Percentiles rank a stretch among this genome's conserved stretches.
Evolutionary conservation across 2,888 invertebrate genomes (phyloP).

Genomic region (Onthophagus sagittarius): DNA sequence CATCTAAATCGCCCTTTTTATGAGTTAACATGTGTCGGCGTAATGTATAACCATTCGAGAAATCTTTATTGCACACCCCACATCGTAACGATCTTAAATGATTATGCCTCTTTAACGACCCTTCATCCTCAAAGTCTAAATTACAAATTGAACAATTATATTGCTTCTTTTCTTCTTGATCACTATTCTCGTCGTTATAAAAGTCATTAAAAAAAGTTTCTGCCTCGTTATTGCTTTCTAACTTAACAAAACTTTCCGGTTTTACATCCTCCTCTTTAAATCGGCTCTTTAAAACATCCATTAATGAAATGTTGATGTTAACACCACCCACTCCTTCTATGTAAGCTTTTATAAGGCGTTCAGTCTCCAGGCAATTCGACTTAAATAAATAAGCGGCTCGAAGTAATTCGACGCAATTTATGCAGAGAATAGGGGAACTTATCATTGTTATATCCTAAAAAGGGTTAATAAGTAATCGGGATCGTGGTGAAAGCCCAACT

Average conservation of each 20-base stretch:
- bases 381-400: not conserved
- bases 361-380: not conserved
- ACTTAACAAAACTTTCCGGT: not conserved
- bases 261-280: not conserved
- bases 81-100: not conserved
- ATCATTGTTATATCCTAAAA: slow-evolving; percentile 4
- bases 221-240: not conserved
- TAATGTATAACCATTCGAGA: not conserved
- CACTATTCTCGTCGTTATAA: not conserved
- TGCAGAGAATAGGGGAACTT: not conserved
- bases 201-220: not conserved
- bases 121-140: not conserved
- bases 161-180: not conserved
- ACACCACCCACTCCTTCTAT: not conserved
- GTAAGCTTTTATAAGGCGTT: not conserved
- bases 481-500: too few relatives aligned
- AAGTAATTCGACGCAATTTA: not conserved
- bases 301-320: not conserved
- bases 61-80: not conserved
- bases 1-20: not conserved
- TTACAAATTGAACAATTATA: not conserved
- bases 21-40: not conserved
- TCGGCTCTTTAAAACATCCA: not conserved
- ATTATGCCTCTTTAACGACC: not conserved
- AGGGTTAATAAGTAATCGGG: not conserved